Base-by-base conservation (phyloP, 2,113 vertebrate species). In the Hiodon alosoides region DNA sequence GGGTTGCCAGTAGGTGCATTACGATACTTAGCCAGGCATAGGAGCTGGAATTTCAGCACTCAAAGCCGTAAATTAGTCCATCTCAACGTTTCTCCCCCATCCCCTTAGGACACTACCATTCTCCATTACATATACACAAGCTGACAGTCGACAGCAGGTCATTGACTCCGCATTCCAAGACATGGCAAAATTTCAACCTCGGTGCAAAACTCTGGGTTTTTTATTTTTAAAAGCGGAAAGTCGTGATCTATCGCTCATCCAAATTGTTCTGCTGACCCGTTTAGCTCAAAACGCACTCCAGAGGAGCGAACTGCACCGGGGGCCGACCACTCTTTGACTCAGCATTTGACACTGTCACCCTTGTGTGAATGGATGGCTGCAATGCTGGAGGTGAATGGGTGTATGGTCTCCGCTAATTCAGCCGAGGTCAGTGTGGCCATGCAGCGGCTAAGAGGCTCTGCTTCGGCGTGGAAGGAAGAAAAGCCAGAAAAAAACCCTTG, bases 1-100 rank as follows among this genome's bases (percentile, higher is more conserved):
- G 71, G 80, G 79, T 80, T 81, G 82, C 87, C 82, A 87, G 85
- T 52, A 72, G 79, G 79, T 86, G 82, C 79, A 80, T 86, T 84
- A 86, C 73, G 72, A 61, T 74, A 79, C 76, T 55, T 69, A 52
- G 78, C 67, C 78, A 85, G 74, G 76, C 66, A 81, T 72, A 77
- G 75, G 78, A 84, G 77, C 61, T 76, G 69, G 79, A 76, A 80
- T 81, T 52, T 67, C 4, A 77, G 70, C 16, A n/a, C 79, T 78
- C 47, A 67, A 73, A 72, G 78, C 70, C 58, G 59, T 81, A 81
- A 85, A 86, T 84, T 73, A 85, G 47, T 74, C 69, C 14, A 70
- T 67, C 72, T 67, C 53, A 59, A 31, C 70, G 69, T 54, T 64
- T 8, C 59, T 50, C 51, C 54, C 74, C 58, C 7, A 10, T 50